Evolutionary conservation across 2,797 vertebrate genomes (phyloP), one percentile per base, ranked within the genome.

Genomic region (Sebastolobus alascanus): DNA sequence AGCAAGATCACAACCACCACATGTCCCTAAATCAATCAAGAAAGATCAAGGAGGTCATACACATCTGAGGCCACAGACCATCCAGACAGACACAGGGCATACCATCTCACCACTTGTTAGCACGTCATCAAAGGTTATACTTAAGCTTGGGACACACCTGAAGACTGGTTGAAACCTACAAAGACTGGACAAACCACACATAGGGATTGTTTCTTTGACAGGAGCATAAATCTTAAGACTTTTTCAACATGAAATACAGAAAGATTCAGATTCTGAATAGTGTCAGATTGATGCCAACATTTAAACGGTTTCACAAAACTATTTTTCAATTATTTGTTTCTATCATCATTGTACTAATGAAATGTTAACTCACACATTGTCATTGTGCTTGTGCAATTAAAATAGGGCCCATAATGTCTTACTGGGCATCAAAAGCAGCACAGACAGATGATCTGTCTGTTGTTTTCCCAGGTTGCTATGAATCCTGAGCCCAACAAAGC

Each of bases 391-490:
- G 25, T 25, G 25, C 25, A 25, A 25, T 25, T 25, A 25, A 25
- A 25, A 25, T 25, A 25, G 25, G 25, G 25, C 25, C 25, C 25
- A 25, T 25, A 25, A 25, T 25, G 25, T 25, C 25, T 25, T 25
- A 25, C 25, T 25, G 25, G 25, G 25, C 25, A 25, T 25, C 25
- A 25, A 25, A 25, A 25, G 25, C 25, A 25, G 25, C 25, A 25
- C 25, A 25, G 25, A 25, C 25, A 25, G 25, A 25, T 25, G 25
- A 25, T 40, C 25, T 46, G 35, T 56, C 22, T 73, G 16, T 64
- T 61, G 83, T 81, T 63, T 73, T 35, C 63, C 9, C 50, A 3
- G 31, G 74, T 85, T 75, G 70, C 70, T 68, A 58, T 74, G 71
- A 74, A 60, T 59, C 40, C 59, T 9, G 33, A 68, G 52, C 16